Evolutionary conservation across 1,140 invertebrate species (phyloP), one percentile per base, ranked within the genome.

Genomic region (Aphidius ervi): DNA sequence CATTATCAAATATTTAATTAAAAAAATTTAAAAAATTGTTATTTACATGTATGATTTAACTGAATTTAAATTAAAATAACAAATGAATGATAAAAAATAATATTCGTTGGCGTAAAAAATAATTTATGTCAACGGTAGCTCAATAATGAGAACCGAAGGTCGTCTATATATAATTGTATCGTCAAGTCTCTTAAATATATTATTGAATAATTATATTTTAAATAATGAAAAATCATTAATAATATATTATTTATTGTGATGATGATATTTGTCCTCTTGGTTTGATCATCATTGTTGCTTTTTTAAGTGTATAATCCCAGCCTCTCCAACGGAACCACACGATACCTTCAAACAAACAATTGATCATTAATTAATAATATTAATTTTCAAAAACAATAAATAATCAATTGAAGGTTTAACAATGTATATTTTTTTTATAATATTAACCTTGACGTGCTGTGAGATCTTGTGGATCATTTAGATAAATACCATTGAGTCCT

Each of bases 321-420:
- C 92, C 92, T 82, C 91, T 87, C 92, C 92, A 95, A 66, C 92
- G 87, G 85, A 94, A 95, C 92, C 92, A 94, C 5, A 95, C 92
- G 65, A 95, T 94, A 68, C 90, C 89, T 91, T n/a, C n/a, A n/a
- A 74, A 37, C 72, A 74, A 49, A 8, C 56, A 53, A 64, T 9
- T n/a, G 50, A 47, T 60, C 41, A 41, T 9, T 59, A 37, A n/a
- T 43, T 23, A 50, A 46, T 52, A 6, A 43, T 41, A 45, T 45
- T 16, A 54, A 45, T 39, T 16, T 16, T 16, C 16, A 16, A 16
- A 16, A 1, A 16, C 16, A 16, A 16, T 16, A 16, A 16, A 7
- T 43, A 56, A 56, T 10, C 4, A 4, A 43, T 45, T 23, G 23
- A 16, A 0, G 0, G 16, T 16, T 16, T 16, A 16, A 16, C 16